Conservation (phyloP, 2,113 vertebrate genomes). For the Ptychochromis oligacanthus region DNA sequence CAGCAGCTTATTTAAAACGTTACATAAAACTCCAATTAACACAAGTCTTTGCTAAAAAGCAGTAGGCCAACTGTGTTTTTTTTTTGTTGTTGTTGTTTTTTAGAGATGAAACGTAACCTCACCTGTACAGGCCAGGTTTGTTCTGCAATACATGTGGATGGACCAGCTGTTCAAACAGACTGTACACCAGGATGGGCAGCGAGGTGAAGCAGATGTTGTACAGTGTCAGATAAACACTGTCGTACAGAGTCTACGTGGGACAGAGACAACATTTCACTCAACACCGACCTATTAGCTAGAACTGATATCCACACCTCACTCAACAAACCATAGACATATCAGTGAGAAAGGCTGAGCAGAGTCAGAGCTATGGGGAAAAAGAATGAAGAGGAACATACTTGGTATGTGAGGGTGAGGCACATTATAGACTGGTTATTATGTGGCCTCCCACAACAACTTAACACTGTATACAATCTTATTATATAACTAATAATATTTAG, state of each 20-base stretch:
- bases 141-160: constrained; percentile 92
- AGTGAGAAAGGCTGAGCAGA: not conserved
- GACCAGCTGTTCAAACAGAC: constrained; percentile 97
- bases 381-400: not conserved
- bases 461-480: not conserved
- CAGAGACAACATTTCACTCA: constrained; percentile 20
- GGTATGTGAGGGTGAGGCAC: not conserved
- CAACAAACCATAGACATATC: not conserved
- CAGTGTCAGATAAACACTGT: constrained; percentile 98
- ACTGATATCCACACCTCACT: not conserved
- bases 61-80: not conserved
- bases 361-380: not conserved
- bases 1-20: not conserved
- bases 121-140: constrained; percentile 96
- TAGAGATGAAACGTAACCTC: constrained; percentile 2
- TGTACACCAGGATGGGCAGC: constrained; percentile 96
- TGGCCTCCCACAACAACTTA: not conserved
- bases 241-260: constrained; percentile 93
- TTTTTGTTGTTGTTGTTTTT: no score
- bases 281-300: constrained; percentile 1
- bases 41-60: not conserved
- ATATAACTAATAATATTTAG: not conserved
- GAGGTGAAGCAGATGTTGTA: constrained; percentile 99
- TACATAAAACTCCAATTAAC: not conserved
- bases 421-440: not conserved